Evolutionary conservation across 2,113 vertebrate species (phyloP), one percentile per base, ranked within the genome.

Genomic region (Syngnathoides biaculeatus): DNA sequence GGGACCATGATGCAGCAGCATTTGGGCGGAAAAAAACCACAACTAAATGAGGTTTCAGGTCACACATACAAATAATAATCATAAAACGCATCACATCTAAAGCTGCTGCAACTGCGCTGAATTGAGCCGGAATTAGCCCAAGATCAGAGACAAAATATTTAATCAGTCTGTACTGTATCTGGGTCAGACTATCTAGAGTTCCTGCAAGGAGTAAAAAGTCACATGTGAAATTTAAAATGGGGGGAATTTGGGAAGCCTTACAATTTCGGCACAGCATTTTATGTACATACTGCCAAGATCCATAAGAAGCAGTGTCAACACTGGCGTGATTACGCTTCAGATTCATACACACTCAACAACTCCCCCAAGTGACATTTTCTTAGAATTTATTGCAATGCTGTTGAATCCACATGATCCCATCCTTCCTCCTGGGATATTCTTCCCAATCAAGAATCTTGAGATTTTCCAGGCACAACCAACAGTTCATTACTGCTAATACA

Each of bases 111-210:
- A 14, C 57, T 60, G 19, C 57, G 60, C 53, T 67, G 17, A 67
- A 62, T 61, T 65, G 43, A 60, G 60, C 50, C 78, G 67, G 72
- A 84, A 73, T 78, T 75, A 62, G 65, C 57, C 61, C 63, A 64
- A 79, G 62, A 78, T 69, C 64, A 74, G 68, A 69, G 58, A 35
- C 52, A 74, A 75, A 79, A 80, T 69, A 82, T 77, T 79, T 79
- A 11, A 75, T 79, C 73, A 69, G 61, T 58, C 71, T 67, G 30
- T 65, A 65, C 61, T 26, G 66, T 74, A 78, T 76, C 68, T 75
- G 71, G 79, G 80, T 77, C 77, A 73, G 56, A 72, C 73, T 74
- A 77, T 72, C 73, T 80, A 66, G 64, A 66, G 55, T 27, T 14
- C 40, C 20, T 22, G 74, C 65, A 57, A 52, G 55, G 43, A 77